Evolutionary conservation across 1,140 invertebrate species (phyloP).

Genomic region (Planococcus citri): DNA sequence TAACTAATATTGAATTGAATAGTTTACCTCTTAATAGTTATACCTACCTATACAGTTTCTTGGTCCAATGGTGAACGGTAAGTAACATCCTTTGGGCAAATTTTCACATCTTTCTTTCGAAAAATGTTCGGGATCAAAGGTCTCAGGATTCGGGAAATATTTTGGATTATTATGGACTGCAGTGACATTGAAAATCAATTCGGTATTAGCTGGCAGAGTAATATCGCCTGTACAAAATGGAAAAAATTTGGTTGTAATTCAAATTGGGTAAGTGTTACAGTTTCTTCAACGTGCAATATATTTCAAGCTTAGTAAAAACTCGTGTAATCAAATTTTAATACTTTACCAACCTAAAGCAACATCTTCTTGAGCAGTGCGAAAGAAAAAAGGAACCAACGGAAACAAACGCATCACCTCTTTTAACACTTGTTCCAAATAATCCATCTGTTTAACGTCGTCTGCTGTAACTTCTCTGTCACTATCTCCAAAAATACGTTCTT

Average conservation of each 20-base stretch:
- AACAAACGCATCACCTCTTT: slow-evolving; percentile 47
- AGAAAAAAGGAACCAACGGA: slow-evolving; percentile 45
- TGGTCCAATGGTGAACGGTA: slow-evolving; percentile 60
- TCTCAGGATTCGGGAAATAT: slow-evolving; percentile 56
- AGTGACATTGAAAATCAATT: slow-evolving; percentile 38
- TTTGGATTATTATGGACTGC: slow-evolving; percentile 51
- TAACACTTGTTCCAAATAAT: slow-evolving; percentile 48
- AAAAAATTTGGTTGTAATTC: too few relatives aligned
- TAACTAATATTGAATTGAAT: too few relatives aligned
- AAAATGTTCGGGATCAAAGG: slow-evolving; percentile 66
- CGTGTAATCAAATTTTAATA: too few relatives aligned
- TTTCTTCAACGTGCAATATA: too few relatives aligned
- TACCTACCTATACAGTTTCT: slow-evolving; percentile 56
- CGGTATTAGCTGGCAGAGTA: slow-evolving; percentile 34
- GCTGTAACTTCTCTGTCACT: slow-evolving; percentile 22
- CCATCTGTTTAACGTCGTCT: slow-evolving; percentile 40
- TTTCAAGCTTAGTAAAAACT: too few relatives aligned
- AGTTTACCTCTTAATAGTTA: too few relatives aligned
- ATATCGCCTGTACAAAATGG: slow-evolving; percentile 20
- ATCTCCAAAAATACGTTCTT: slow-evolving; percentile 22
- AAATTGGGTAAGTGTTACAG: too few relatives aligned
- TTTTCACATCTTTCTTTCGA: slow-evolving; percentile 37
- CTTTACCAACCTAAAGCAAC: too few relatives aligned
- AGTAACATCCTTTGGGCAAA: slow-evolving; percentile 44
- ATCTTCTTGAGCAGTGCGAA: slow-evolving; percentile 28